Evolutionary conservation across 2,113 vertebrate genomes (phyloP), one percentile per base, ranked within the genome.

Genomic region (Rattus rattus): DNA sequence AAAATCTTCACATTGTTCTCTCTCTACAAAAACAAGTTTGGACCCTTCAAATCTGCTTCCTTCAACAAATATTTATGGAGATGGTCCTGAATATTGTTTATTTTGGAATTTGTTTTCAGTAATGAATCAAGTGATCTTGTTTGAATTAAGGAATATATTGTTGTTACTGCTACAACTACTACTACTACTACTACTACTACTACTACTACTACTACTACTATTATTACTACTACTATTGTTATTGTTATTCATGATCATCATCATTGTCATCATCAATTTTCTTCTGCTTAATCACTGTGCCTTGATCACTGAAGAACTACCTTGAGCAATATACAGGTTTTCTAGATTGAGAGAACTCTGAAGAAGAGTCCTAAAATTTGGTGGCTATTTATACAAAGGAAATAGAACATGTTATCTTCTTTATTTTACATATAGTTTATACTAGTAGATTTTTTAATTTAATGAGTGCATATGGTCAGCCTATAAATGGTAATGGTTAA

Each of bases 331-430:
- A 10, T 5, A 90, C 12, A 88, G 22, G 36, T 52, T 22, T 47
- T 2, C 49, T 90, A 89, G 87, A 9, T 54, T 2, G 28, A 9
- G 3, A 43, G 52, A 94, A 30, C 77, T 96, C 65, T 92, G 67
- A 72, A 92, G n/a, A 9, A 81, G 2, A 73, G 2, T 4, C 19
- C 26, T 30, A 5, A 90, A 76, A 65, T 0, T 39, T 26, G 33
- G 85, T 94, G 17, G 43, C 77, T 67, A 69, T 39, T 90, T 92
- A 33, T 85, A 90, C 79, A 89, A 19, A 70, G 63, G 76, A 24
- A 72, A 33, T 14, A 88, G 36, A 85, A 24, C 13, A 73, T 49
- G 2, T 17, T 73, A 10, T 56, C 72, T 65, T 69, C 39, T 36
- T 84, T 61, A 85, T 76, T 88, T 61, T 83, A 20, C 12, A n/a